Base-by-base conservation (phyloP, 2,797 vertebrate species). In the Sebastes cheni region DNA sequence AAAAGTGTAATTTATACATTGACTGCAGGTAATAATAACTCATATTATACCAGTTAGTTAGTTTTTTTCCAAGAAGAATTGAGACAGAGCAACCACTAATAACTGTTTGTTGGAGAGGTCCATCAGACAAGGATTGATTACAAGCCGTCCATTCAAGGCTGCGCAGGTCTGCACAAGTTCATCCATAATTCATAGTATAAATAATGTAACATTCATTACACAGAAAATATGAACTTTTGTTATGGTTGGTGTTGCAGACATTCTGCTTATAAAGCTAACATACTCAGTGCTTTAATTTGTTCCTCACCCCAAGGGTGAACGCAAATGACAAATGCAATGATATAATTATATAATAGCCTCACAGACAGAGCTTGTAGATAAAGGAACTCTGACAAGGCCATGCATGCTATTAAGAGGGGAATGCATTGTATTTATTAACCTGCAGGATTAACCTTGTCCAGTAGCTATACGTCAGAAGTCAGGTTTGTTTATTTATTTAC, bases 191-290 rank as follows among this genome's bases (percentile, higher is more conserved):
- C 93, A 95, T 94, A 79, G 80, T 79, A 95, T 96, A 95, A 96
- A 96, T 96, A 96, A 96, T 96, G 93, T 89, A 95, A 88, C 93
- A 93, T 95, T 95, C 94, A 95, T 96, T 95, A 96, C 94, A 94
- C 79, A 81, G 92, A 93, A 94, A 95, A 93, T 93, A 94, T 95
- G 94, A 95, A 95, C 93, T 94, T 95, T 93, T 92, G 81, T 91
- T 93, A 88, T 92, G 90, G 92, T 94, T 91, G 89, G 80, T 80
- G 86, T 89, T 77, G 88, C 87, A 56, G 83, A 90, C 90, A 73
- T 93, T 92, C 86, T 84, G 90, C 90, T 93, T 93, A 91, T 92
- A 92, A 95, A 95, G 91, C 87, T 88, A 92, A 94, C 94, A 94
- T 88, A 93, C 91, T 90, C 92, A 90, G 81, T 88, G 88, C 93